A percentile compares a stretch with the other conserved stretches of the same genome.
Evolutionary conservation across 1,140 invertebrate species (phyloP).

Genomic region (Hylaeus volcanicus): DNA sequence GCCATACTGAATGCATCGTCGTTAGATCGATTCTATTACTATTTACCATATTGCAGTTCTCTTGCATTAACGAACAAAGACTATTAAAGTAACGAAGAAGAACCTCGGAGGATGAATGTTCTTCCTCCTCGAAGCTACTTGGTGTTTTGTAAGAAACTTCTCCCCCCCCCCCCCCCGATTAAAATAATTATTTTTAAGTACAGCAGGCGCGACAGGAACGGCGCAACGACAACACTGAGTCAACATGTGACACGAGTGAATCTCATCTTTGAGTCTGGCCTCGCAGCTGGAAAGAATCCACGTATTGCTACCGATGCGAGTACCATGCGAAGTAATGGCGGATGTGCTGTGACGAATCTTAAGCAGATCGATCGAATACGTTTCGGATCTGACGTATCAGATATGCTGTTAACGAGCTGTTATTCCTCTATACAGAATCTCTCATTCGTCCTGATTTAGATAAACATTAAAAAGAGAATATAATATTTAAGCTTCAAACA

Average conservation of each 20-base stretch:
- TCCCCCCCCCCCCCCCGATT: too few relatives aligned
- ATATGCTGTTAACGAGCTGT: too few relatives aligned
- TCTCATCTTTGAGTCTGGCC: slow-evolving; percentile 64
- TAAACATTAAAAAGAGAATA: background rate
- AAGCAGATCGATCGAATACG: slow-evolving; percentile 10
- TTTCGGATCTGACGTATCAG: background rate
- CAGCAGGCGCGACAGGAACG: background rate
- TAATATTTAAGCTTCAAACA: too few relatives aligned
- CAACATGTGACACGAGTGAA: slow-evolving; percentile 26
- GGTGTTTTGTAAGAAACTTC: too few relatives aligned
- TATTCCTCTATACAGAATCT: background rate
- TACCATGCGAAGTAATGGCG: slow-evolving; percentile 63
- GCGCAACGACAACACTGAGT: slow-evolving; percentile 14
- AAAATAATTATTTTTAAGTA: background rate
- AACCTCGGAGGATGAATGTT: too few relatives aligned
- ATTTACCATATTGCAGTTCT: too few relatives aligned
- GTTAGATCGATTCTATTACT: too few relatives aligned
- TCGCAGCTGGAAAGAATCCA: slow-evolving; percentile 74
- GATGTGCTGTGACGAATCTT: slow-evolving; percentile 9
- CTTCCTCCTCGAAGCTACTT: too few relatives aligned
- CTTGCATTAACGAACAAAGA: too few relatives aligned
- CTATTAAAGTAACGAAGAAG: too few relatives aligned
- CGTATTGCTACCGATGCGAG: slow-evolving; percentile 56
- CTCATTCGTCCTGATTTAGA: background rate
- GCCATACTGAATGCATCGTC: too few relatives aligned